Base-by-base conservation (phyloP, 2,113 vertebrate species). In the Triplophysa rosa region DNA sequence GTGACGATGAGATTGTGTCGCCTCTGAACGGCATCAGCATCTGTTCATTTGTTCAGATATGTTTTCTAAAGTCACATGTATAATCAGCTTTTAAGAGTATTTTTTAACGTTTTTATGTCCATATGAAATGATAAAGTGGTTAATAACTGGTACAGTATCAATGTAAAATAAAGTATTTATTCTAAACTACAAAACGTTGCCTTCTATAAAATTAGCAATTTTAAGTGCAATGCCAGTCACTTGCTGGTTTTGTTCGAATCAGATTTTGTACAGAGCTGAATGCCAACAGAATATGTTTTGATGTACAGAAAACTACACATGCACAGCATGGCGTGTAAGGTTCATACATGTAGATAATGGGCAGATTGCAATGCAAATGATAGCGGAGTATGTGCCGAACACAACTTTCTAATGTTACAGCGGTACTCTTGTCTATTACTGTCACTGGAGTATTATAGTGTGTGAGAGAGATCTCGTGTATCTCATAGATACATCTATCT, bases 401-500 rank as follows among this genome's bases (percentile, higher is more conserved):
- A 93, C 91, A 90, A 87, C 90, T 93, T 92, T 92, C 10, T 89
- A 93, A 92, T 93, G 93, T 95, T 95, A 95, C 91, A 93, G 94
- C 95, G 96, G 96, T 98, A 99, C 97, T 95, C 91, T 91, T 84
- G 87, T 87, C 87, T 82, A 90, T 90, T 91, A 14, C 85, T 89
- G 90, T 90, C 88, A 88, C 88, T 82, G 84, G 90, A 86, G 84
- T 85, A 78, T 88, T 7, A n/a, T n/a, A n/a, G 5, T 89, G 85
- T 89, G 82, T 88, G 89, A 91, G 84, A 84, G 90, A 86, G 84
- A 93, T 94, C 92, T 93, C 94, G 94, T 98, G 97, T 98, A 97
- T 98, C 95, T 98, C 95, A 97, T 98, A 98, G 96, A 98, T 98
- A 97, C 95, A 95, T 90, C 92, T 92, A 89, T 94, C 91, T 94